Evolutionary conservation across 1,140 invertebrate genomes (phyloP), one percentile per base, ranked within the genome.

Genomic region (Theocolax elegans): DNA sequence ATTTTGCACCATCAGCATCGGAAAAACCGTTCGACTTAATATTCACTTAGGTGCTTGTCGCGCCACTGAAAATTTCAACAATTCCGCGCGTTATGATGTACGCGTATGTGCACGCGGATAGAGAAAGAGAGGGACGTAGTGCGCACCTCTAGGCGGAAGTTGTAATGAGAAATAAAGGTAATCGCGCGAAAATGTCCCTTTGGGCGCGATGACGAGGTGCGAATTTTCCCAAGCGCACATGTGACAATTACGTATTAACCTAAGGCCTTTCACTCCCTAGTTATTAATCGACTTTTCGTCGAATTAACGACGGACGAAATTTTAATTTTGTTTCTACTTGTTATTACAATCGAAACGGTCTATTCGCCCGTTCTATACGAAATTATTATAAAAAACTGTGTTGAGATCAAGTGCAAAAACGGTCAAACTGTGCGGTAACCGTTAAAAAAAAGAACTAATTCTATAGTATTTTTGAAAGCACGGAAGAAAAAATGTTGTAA

Each of bases 151-250:
- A n/a, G 48, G 21, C 58, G 58, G 58, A 46, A 60, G 38, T 44
- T 21, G 25, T 46, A 60, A 60, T 60, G 40, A 35, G 58, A 46
- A 29, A 49, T 44, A 17, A 3, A 44, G 15, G 21, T 13, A 40
- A 42, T 58, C 54, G 35, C 42, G 58, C n/a, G 63, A 53, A 19
- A 54, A 66, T 42, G 63, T 66, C 63, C 63, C 49, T 66, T 44
- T 44, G 19, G 49, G 49, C 46, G 19, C 46, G 38, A 54, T 53
- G 21, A 53, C 38, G 23, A 51, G 46, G 27, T 23, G 46, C 46
- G 12, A 27, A 21, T 44, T 60, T 63, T 49, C 29, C 15, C n/a
- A 7, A 40, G 25, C 40, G 2, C 12, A 15, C 10, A 6, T 19
- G 17, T 27, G 6, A 48, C 59, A 31, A 46, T 40, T 15, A 12